A percentile compares a stretch with the other conserved stretches of the same genome.
Evolutionary conservation across 2,888 invertebrate genomes (phyloP).

Genomic region (Tuberolachnus salignus): DNA sequence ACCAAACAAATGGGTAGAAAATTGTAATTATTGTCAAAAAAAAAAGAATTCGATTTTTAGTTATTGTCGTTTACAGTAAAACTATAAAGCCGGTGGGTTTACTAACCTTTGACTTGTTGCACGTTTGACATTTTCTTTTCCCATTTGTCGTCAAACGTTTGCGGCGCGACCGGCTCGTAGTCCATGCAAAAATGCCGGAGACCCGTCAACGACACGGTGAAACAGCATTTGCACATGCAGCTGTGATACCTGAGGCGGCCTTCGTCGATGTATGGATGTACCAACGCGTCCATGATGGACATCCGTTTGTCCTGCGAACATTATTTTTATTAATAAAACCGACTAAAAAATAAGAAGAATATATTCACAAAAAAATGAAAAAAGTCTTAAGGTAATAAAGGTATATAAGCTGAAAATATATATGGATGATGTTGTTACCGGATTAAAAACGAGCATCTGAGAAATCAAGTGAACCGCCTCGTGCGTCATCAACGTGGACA

Average conservation of each 20-base stretch:
- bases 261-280: conserved; percentile 97
- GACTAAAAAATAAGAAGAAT: no score
- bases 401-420: background rate
- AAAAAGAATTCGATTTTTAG: no score
- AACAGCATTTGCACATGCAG: conserved; percentile 99
- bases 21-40: no score
- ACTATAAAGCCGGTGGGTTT: no score
- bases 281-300: conserved; percentile 91
- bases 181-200: conserved; percentile 86
- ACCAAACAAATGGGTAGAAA: no score
- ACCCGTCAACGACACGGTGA: conserved; percentile 71
- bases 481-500: conserved; percentile 92
- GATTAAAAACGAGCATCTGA: conserved; percentile 98
- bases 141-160: conserved; percentile 94
- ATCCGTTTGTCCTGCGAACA: conserved; percentile 87
- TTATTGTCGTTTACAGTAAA: no score
- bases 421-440: conserved; percentile 69
- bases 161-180: conserved; percentile 89
- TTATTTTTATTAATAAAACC: no score
- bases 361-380: background rate
- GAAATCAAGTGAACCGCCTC: conserved; percentile 97
- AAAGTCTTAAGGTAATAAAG: no score
- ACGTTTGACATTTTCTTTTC: conserved; percentile 92
- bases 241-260: conserved; percentile 98
- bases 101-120: conserved; percentile 93